Base-by-base conservation (phyloP, 2,113 vertebrate genomes). In the Neodontobutis hainanensis region DNA sequence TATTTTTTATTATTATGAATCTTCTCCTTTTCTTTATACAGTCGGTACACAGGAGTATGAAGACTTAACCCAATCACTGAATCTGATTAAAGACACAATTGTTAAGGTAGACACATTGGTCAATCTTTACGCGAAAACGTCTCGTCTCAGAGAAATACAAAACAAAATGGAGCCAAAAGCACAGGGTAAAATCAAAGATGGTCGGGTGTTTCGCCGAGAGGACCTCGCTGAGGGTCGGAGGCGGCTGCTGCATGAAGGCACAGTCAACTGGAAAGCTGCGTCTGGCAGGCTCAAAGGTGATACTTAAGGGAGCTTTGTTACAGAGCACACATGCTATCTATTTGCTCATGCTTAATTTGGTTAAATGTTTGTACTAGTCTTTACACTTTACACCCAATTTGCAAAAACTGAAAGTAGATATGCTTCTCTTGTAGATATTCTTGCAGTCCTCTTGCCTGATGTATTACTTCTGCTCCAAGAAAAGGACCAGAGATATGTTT, bases 271-370 rank as follows among this genome's bases (percentile, higher is more conserved):
- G 95, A 99, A 96, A 74, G 93, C 94, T 12, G 92, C 95, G 0
- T 96, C 97, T 0, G 97, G 97, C 16, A 82, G 96, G 4, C 88
- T 97, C 60, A 98, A 97, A 94, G 96, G 96, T 96, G 75, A n/a
- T 9, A 42, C 40, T 16, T 49, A 4, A 27, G n/a, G 4, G 0
- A 32, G 5, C 5, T 0, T 46, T 11, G 11, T 12, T 12, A 12
- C 11, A 36, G 8, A 6, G 38, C 38, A 40, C 52, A 36, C 34
- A 55, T 8, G 5, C n/a, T n/a, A 3, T 52, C 50, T 9, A 50
- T 35, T 9, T 52, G 5, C 6, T 34, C 14, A 6, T 35, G 50
- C 35, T 35, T 52, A 5, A 6, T 32, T 32, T 11, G 14, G 34
- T 34, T 36, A 35, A 14, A 36, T 55, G 32, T 36, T 8, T 14